These are phyloP conservation scores for Aurelia coerulea DNA, from an alignment of 30 jellyfish, hydroid and myxozoan genomes.

Conservation along the genomic window DNA sequence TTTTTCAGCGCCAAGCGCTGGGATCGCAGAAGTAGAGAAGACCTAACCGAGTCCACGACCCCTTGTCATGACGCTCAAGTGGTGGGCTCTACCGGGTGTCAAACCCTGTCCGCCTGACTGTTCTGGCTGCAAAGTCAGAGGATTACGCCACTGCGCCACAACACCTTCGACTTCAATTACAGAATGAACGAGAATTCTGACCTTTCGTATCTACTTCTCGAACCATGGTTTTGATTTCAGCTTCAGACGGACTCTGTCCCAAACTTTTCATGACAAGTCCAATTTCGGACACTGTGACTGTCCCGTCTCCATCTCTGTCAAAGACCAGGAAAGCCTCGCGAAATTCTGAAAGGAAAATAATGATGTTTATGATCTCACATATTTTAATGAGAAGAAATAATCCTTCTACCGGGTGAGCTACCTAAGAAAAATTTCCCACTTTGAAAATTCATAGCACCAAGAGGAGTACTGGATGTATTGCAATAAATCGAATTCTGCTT, in stretches of 20 bases:
- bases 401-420: not conserved
- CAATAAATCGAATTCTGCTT: too few relatives aligned
- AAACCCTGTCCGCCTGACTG: too few relatives aligned
- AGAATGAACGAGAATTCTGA: not conserved
- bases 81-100: too few relatives aligned
- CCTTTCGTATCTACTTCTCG: conserved; percentile 79
- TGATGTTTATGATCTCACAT: not conserved
- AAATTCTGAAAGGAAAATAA: conserved; percentile 32
- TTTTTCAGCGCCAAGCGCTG: too few relatives aligned
- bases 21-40: too few relatives aligned
- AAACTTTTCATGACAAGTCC: conserved; percentile 77
- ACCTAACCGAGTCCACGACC: too few relatives aligned
- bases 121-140: too few relatives aligned
- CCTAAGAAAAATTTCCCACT: not conserved
- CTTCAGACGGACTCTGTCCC: conserved; percentile 84
- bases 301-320: conserved; percentile 93
- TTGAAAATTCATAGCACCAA: too few relatives aligned
- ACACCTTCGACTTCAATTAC: too few relatives aligned
- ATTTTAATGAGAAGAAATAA: not conserved
- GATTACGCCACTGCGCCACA: too few relatives aligned
- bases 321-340: conserved; percentile 82
- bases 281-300: conserved; percentile 77
- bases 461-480: too few relatives aligned
- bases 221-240: conserved; percentile 80
- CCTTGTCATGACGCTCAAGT: too few relatives aligned